Evolutionary conservation across 1,140 invertebrate species (phyloP), one percentile per base, ranked within the genome.

Genomic region (Coenobita brevimanus): DNA sequence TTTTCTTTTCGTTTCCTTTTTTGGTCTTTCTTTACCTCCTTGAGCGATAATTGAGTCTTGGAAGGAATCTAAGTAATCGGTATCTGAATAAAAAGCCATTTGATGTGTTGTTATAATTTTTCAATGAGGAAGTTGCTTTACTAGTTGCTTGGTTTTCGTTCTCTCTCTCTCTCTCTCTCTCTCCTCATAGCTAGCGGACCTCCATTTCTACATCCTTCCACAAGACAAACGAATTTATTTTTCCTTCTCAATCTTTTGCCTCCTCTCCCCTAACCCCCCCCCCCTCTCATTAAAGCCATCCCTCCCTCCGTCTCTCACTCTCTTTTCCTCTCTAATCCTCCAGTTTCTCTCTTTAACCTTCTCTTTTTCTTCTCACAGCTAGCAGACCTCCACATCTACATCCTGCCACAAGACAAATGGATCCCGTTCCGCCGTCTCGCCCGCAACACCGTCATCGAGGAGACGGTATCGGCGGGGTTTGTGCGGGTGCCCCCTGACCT

Each of bases 391-490:
- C 89, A 90, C 50, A 80, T 90, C 6, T 90, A 90, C 81, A 88
- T 88, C 27, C 75, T 90, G 3, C 89, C 89, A 0, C 83, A 87
- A 36, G 62, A 84, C 82, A 90, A 90, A 54, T 90, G 89, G 89
- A 90, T 90, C 2, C 89, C 89, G 21, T 90, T 88, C 62, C 67
- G 89, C 17, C 73, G 89, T 24, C 82, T 90, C n/a, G 89, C 89
- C 17, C 88, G 79, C 43, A 89, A 85, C 86, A 62, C 69, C 15
- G 89, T 90, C 33, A 76, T 82, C 21, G 89, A 90, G 62, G 89
- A 90, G 67, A 90, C 89, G 0, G 86, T 90, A 21, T 90, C 89
- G 30, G 89, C 87, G 10, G 89, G 89, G 2, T 90, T 90, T 76
- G 76, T 90, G 17, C 41, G 89, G 38, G 86, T 90, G 2, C 46